These are phyloP conservation scores for Lichenostomus cassidix DNA, from an alignment of 2,113 vertebrate species.

Conservation along the genomic window DNA sequence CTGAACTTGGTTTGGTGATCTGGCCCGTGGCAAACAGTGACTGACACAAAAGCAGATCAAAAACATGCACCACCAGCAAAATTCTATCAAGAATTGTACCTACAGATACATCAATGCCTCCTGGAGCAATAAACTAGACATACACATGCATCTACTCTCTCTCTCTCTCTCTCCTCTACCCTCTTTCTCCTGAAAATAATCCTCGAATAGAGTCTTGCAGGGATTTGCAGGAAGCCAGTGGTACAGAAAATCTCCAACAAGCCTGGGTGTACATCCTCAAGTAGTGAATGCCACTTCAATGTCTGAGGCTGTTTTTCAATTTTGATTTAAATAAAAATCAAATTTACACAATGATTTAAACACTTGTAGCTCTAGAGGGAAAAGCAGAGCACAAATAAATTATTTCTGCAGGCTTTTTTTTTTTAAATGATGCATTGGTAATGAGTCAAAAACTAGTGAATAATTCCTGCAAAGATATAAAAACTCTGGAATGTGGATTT, in stretches of 20 bases:
- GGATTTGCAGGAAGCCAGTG: background rate
- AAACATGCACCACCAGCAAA: background rate
- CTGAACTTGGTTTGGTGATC: background rate
- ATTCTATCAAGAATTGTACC: background rate
- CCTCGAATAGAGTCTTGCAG: background rate
- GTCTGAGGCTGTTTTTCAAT: background rate
- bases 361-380: background rate
- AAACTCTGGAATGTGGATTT: background rate
- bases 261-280: background rate
- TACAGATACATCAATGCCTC: background rate
- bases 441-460: background rate
- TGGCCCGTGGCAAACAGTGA: background rate
- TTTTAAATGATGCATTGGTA: background rate
- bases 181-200: background rate
- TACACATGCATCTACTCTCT: accelerated
- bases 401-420: background rate
- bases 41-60: background rate
- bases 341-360: background rate
- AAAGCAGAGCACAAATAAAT: background rate
- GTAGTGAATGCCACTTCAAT: background rate
- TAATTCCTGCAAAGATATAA: background rate
- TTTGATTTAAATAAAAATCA: background rate
- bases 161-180: background rate
- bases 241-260: background rate
- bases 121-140: background rate